Evolutionary conservation across 2,113 vertebrate species (phyloP).

Genomic region (Stictonetta naevosa): DNA sequence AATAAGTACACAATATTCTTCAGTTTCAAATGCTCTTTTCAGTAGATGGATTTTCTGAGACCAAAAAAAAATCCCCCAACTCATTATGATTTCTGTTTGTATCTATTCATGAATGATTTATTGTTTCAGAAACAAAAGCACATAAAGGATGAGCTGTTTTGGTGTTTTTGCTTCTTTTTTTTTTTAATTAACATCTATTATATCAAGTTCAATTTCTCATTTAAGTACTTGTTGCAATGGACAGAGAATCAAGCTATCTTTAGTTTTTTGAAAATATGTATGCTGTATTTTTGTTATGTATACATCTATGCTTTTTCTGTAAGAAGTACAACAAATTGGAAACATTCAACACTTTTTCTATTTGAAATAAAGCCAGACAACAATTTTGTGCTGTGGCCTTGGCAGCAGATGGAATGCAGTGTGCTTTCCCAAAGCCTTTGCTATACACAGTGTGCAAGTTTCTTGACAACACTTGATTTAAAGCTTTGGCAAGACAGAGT

Average conservation of each 20-base stretch:
- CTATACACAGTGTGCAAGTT: neutral
- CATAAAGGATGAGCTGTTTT: conserved; percentile 4
- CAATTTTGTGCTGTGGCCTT: conserved; percentile 23
- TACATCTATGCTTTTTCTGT: neutral
- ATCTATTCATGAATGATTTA: conserved; percentile 11
- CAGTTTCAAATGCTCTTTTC: conserved; percentile 29
- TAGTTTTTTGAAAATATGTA: neutral
- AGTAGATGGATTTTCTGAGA: neutral
- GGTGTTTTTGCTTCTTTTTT: neutral
- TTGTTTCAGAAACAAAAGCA: conserved; percentile 36
- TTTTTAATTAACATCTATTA: conserved; percentile 40
- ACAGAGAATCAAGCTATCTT: conserved; percentile 1
- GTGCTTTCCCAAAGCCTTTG: conserved; percentile 20
- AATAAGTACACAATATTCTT: neutral
- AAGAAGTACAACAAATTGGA: conserved; percentile 32
- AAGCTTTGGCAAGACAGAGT: conserved; percentile 34
- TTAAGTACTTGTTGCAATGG: neutral
- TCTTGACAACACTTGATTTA: conserved; percentile 26
- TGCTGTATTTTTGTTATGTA: neutral
- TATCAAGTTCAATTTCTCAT: neutral
- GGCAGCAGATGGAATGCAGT: conserved; percentile 31
- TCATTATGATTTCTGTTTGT: conserved; percentile 7
- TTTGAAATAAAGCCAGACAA: conserved; percentile 36
- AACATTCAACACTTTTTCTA: neutral
- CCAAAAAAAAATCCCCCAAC: neutral